A percentile compares a stretch with the other conserved stretches of the same genome.
phyloP scores from a whole-genome alignment of 1,140 invertebrate species.

The Saccostrea echinata region DNA sequence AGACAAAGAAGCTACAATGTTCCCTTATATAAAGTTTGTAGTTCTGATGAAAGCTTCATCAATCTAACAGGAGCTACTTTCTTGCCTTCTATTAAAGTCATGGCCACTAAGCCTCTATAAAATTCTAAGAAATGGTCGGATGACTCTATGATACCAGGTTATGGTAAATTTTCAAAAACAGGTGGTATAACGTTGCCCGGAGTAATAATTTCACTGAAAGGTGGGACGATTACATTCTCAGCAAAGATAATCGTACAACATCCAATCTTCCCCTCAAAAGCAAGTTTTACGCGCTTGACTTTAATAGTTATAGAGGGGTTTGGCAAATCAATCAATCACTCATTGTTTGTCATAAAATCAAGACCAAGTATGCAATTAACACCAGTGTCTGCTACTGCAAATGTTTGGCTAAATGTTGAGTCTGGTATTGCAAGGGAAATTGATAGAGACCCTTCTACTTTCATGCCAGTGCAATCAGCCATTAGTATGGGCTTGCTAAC shows the following conservation, averaged over 20 bases:
- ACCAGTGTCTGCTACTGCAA: slow-evolving; percentile 10
- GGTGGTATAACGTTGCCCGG: background rate
- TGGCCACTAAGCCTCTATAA: slow-evolving; percentile 45
- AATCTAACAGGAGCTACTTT: slow-evolving; percentile 48
- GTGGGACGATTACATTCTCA: background rate
- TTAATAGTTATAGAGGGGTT: background rate
- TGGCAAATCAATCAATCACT: background rate
- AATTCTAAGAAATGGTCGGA: slow-evolving; percentile 21
- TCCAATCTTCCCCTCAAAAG: background rate
- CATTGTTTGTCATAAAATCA: slow-evolving; percentile 15
- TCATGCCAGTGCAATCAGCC: background rate
- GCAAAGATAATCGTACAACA: slow-evolving; percentile 1
- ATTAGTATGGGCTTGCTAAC: background rate
- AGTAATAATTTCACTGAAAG: slow-evolving; percentile 8
- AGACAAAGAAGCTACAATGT: slow-evolving; percentile 44
- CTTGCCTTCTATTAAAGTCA: slow-evolving; percentile 34
- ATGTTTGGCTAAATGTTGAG: background rate
- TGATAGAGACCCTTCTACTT: background rate
- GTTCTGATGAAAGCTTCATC: slow-evolving; percentile 17
- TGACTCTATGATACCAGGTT: slow-evolving; percentile 39
- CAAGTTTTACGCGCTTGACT: background rate
- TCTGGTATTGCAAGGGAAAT: background rate
- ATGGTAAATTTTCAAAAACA: background rate
- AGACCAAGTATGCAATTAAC: background rate
- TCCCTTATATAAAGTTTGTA: slow-evolving; percentile 38